Percentiles rank a stretch among this genome's conserved stretches.
Evolutionary conservation across 64 coral and sea anemone genomes (phyloP).

Genomic region (Pocillopora damicornis): DNA sequence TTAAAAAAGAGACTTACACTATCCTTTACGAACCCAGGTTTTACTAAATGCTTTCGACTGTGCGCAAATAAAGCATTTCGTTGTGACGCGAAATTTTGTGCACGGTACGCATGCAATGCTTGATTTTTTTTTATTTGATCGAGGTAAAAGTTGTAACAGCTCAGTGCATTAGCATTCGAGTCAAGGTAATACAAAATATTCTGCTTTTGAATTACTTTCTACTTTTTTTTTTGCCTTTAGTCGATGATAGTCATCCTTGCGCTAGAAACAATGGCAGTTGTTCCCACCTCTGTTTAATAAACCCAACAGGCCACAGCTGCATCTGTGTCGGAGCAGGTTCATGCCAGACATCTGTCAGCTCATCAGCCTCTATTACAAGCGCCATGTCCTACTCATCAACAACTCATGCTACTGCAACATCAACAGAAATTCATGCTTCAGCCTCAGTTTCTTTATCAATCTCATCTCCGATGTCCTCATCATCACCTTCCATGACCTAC

Average conservation of each 20-base stretch:
- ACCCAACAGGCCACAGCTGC: conserved; percentile 38
- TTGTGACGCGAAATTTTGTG: no score
- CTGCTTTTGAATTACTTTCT: not conserved
- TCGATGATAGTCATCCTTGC: conserved; percentile 11
- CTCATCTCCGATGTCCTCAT: not conserved
- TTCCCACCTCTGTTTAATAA: conserved; percentile 69
- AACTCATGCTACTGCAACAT: no score
- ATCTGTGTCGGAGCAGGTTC: conserved; percentile 30
- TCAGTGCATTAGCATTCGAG: no score
- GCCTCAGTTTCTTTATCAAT: not conserved
- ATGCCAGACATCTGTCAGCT: conserved; percentile 10
- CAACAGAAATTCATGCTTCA: no score
- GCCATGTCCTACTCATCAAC: no score
- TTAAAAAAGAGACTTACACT: no score
- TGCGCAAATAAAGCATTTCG: no score
- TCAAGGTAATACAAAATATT: no score
- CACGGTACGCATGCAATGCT: no score
- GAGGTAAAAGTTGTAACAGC: not conserved
- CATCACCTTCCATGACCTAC: not conserved
- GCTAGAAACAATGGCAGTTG: conserved; percentile 62
- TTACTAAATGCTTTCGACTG: no score
- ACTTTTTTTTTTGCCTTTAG: not conserved
- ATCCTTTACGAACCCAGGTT: no score
- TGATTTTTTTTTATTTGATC: not conserved
- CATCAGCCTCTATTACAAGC: not conserved